These are phyloP conservation scores for Spongia lamella DNA, from an alignment of 37 sponge, comb jelly and placozoan genomes.

Conservation along the genomic window DNA sequence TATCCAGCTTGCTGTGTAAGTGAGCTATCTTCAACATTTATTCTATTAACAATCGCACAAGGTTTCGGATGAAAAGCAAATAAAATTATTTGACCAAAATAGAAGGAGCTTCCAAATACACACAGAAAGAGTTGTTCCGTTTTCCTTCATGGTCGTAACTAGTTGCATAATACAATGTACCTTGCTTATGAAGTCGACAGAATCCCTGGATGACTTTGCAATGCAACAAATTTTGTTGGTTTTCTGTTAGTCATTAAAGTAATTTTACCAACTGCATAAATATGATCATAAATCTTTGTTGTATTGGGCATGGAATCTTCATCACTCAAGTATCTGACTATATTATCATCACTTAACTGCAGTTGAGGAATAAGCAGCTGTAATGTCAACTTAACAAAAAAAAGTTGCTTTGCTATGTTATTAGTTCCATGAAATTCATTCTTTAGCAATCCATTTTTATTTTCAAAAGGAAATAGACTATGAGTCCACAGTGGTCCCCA, in stretches of 20 bases:
- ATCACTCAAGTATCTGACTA: not conserved
- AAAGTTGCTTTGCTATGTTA: constrained; percentile 24
- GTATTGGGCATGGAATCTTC: not conserved
- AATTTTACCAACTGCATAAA: not conserved
- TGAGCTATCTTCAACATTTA: not conserved
- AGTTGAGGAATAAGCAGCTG: not conserved
- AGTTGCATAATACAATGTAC: not conserved
- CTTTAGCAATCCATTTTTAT: constrained; percentile 13
- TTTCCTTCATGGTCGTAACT: not conserved
- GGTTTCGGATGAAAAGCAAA: not conserved
- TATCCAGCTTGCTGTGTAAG: not conserved
- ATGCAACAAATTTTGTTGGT: not conserved
- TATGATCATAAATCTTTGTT: not conserved
- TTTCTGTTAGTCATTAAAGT: not conserved
- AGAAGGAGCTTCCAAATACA: not conserved
- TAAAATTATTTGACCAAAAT: constrained; percentile 2
- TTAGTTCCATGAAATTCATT: not conserved
- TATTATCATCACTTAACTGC: not conserved
- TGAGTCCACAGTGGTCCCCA: constrained; percentile 24
- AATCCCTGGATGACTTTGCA: not conserved
- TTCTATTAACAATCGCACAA: not conserved
- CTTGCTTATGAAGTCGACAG: not conserved
- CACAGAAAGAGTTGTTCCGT: constrained; percentile 6
- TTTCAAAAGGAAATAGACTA: constrained; percentile 13
- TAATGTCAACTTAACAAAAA: constrained; percentile 12